Conservation (phyloP, 2,888 invertebrate species). For the Drosophila affinis region DNA sequence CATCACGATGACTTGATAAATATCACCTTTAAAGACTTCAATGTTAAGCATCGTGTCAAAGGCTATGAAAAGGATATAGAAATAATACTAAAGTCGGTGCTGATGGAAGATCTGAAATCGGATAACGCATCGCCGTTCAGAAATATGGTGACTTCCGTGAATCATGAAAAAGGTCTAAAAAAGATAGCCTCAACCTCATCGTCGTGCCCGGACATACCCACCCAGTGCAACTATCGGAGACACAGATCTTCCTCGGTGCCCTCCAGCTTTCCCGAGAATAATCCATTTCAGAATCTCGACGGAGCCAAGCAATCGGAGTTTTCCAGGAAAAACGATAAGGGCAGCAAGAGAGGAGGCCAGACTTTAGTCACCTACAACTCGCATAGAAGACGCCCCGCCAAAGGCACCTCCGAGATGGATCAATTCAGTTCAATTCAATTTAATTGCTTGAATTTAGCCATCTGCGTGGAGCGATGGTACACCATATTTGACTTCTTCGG, state of each 20-base stretch:
- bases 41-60: constrained; percentile 89
- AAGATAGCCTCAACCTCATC: constrained; percentile 62
- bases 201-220: constrained; percentile 77
- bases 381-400: constrained; percentile 86
- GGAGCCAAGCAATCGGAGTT: constrained; percentile 36
- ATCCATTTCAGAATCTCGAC: constrained; percentile 83
- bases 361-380: constrained; percentile 90
- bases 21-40: constrained; percentile 92
- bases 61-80: constrained; percentile 89
- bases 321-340: constrained; percentile 36
- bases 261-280: constrained; percentile 86
- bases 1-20: constrained; percentile 93
- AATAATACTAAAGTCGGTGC: constrained; percentile 92
- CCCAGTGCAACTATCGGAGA: constrained; percentile 60
- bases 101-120: constrained; percentile 95
- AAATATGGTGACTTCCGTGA: constrained; percentile 88
- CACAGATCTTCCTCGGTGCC: constrained; percentile 85
- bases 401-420: constrained; percentile 71
- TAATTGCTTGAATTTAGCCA: constrained; percentile 94
- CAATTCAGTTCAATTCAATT: constrained; percentile 88
- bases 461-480: constrained; percentile 97
- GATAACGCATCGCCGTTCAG: constrained; percentile 91
- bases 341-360: constrained; percentile 84
- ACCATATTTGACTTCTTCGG: constrained; percentile 97
- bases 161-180: constrained; percentile 58